Evolutionary conservation across 2,113 vertebrate species (phyloP).

Genomic region (Solea senegalensis): DNA sequence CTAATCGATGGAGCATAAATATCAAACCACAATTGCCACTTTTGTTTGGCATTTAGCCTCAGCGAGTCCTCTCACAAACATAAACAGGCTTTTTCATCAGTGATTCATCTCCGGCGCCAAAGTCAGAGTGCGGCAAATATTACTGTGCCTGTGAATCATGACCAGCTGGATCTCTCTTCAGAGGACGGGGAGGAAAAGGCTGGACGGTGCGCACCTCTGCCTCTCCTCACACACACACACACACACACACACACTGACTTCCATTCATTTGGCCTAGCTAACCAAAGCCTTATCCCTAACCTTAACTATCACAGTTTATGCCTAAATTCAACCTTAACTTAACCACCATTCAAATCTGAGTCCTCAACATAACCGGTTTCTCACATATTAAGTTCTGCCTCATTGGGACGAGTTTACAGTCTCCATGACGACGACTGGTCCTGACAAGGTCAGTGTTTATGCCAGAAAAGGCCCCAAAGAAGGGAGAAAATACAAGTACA

Average conservation of each 20-base stretch:
- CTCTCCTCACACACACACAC: conserved; percentile 19
- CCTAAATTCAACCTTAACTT: too few species aligned
- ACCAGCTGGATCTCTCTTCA: conserved; percentile 19
- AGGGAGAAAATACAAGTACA: not conserved
- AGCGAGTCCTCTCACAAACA: conserved; percentile 9
- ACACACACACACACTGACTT: not conserved
- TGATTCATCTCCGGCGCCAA: conserved; percentile 29
- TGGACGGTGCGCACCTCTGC: conserved; percentile 27
- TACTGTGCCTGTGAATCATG: conserved; percentile 51
- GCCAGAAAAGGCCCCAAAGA: too few species aligned
- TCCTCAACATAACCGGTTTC: too few species aligned
- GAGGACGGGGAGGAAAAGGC: conserved; percentile 30
- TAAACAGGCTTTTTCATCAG: conserved; percentile 35
- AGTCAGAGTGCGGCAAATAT: conserved; percentile 35
- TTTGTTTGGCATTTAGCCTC: conserved; percentile 21
- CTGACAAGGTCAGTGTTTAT: too few species aligned
- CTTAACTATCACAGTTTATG: too few species aligned
- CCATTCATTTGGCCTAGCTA: too few species aligned
- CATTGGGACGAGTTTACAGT: too few species aligned
- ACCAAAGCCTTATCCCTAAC: not conserved
- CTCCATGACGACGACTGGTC: too few species aligned
- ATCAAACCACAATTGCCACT: not conserved
- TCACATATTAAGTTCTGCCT: too few species aligned
- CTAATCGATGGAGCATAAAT: not conserved
- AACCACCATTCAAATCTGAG: too few species aligned